Base-by-base conservation (phyloP, 2,113 vertebrate species). In the Sterrhoptilus dennistouni region DNA sequence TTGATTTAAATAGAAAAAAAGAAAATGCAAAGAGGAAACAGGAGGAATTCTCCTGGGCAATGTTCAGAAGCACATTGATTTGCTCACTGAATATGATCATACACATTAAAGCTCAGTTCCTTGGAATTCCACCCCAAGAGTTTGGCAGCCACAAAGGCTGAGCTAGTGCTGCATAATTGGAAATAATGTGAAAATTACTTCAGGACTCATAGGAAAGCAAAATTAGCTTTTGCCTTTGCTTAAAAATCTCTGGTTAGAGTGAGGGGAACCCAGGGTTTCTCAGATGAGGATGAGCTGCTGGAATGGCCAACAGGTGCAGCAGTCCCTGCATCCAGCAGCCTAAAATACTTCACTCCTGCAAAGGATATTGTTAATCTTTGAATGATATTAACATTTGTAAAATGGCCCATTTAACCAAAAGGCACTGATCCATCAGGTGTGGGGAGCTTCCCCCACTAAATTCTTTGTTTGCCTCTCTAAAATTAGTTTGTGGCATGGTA, bases 41-140 rank as follows among this genome's bases (percentile, higher is more conserved):
- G 78, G 50, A 74, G 68, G 68, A 68, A 66, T 86, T 86, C 82
- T 95, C 70, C 79, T 45, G 52, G 75, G 82, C 68, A 78, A 77
- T 63, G 75, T 45, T 92, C 83, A 93, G 60, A 83, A 93, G 52
- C 79, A 63, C 50, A 28, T 66, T 86, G 95, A 90, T 86, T 86
- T 93, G 56, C 40, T 91, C 83, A 86, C 56, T 95, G 95, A 94
- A 89, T 77, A 90, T 66, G 75, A 81, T 78, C 66, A 77, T 8
- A 59, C 21, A 69, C 35, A 87, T 95, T 96, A 95, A 82, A 72
- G 70, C 64, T 89, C 77, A 86, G 56, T 68, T 96, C 90, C 79
- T 38, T 94, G 90, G 90, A 96, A 96, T 95, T 94, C 63, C 54
- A 93, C 71, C 45, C 64, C 60, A 68, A 90, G 83, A 93, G 31